Percentiles rank a stretch among this genome's conserved stretches.
phyloP scores from a whole-genome alignment of 23 tunicate species.

The Aplidium turbinatum region DNA sequence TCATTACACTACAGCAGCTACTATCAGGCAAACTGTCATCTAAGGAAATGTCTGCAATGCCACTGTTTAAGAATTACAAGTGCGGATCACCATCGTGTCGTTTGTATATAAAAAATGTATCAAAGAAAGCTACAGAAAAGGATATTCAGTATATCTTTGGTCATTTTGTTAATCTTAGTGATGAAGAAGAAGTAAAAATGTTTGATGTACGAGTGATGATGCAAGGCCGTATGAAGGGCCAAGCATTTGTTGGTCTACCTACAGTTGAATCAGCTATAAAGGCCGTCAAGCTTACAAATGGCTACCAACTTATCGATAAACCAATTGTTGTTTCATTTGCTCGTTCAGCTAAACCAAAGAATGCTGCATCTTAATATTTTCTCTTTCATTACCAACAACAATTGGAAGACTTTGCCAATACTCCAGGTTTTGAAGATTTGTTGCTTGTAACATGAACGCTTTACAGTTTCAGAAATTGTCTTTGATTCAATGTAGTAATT shows the following conservation, averaged over 20 bases:
- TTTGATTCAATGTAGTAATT: no score
- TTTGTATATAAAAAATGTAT: constrained; percentile 68
- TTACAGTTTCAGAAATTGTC: no score
- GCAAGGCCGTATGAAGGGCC: constrained; percentile 92
- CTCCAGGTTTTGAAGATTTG: no score
- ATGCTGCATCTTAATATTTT: neutral
- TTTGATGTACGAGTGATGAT: constrained; percentile 76
- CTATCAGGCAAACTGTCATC: constrained; percentile 34
- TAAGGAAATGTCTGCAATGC: constrained; percentile 42
- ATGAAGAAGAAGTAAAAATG: constrained; percentile 59
- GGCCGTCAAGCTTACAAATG: constrained; percentile 64
- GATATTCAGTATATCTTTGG: constrained; percentile 78
- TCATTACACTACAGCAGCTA: constrained; percentile 56
- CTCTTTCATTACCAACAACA: no score
- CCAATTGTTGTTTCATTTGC: constrained; percentile 86
- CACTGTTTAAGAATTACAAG: constrained; percentile 49
- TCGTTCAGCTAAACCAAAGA: constrained; percentile 72
- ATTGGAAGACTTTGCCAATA: no score
- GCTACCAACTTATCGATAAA: constrained; percentile 64
- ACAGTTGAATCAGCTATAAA: constrained; percentile 48
- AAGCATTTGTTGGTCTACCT: constrained; percentile 82
- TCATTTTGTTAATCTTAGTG: constrained; percentile 44
- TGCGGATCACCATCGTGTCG: constrained; percentile 73
- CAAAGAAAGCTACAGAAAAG: constrained; percentile 77
- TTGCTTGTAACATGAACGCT: no score